Conservation (phyloP, 2,888 invertebrate species). For the Lutraria lutraria region DNA sequence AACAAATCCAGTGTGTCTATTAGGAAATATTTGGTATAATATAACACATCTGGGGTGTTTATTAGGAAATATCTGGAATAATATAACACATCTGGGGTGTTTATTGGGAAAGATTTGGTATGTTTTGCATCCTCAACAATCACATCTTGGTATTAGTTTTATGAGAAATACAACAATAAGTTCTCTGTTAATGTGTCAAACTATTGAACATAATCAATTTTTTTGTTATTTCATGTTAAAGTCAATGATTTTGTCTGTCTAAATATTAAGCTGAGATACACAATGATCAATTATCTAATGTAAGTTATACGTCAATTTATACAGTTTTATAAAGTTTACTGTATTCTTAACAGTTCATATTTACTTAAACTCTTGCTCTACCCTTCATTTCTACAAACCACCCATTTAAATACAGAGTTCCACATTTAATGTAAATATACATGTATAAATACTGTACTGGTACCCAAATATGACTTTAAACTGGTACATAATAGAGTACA, state of each 20-base stretch:
- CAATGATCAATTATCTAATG: background rate
- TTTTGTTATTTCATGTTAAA: background rate
- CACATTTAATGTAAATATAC: background rate
- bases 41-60: too few relatives aligned
- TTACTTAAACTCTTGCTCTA: background rate
- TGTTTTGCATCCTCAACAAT: background rate
- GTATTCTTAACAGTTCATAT: background rate
- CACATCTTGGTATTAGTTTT: background rate
- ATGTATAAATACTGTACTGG: background rate
- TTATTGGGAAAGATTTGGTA: too few relatives aligned
- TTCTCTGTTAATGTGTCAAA: background rate
- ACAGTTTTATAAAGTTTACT: too few relatives aligned
- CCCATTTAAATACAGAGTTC: background rate
- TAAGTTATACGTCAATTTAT: too few relatives aligned
- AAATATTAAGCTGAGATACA: background rate
- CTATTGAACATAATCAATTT: background rate
- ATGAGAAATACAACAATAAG: background rate
- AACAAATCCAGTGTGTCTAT: too few relatives aligned
- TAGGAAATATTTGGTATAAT: too few relatives aligned
- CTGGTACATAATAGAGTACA: background rate
- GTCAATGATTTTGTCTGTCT: slow-evolving; percentile 15
- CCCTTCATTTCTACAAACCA: background rate
- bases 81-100: too few relatives aligned
- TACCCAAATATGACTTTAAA: background rate
- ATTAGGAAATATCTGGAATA: too few relatives aligned